Conservation (phyloP, 2,888 invertebrate genomes). For the Serrognathus titanus region DNA sequence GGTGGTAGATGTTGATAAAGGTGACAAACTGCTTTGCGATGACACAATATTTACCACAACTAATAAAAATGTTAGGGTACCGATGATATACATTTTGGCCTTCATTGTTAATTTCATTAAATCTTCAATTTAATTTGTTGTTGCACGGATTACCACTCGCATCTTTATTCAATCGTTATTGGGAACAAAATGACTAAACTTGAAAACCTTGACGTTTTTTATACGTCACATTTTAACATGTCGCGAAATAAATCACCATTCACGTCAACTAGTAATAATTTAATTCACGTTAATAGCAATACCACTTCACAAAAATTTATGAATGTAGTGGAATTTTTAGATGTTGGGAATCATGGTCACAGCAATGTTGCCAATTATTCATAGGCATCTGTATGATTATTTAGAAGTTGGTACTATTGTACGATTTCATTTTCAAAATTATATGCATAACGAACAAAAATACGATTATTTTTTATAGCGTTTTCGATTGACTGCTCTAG, state of each 20-base stretch:
- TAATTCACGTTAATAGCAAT: too few species aligned
- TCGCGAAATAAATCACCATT: not conserved
- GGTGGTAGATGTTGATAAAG: slow-evolving; percentile 9
- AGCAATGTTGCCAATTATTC: too few species aligned
- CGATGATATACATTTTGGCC: slow-evolving; percentile 20
- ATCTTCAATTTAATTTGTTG: slow-evolving; percentile 10
- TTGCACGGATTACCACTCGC: not conserved
- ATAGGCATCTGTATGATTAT: too few species aligned
- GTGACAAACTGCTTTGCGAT: slow-evolving; percentile 15
- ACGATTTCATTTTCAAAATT: too few species aligned
- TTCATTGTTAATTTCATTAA: slow-evolving; percentile 21
- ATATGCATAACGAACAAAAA: too few species aligned
- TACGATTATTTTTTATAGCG: too few species aligned
- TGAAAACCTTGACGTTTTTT: slow-evolving; percentile 16
- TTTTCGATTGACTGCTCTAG: too few species aligned
- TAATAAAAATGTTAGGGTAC: slow-evolving; percentile 17
- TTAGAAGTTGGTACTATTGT: too few species aligned
- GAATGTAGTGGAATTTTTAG: too few species aligned
- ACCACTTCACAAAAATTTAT: too few species aligned
- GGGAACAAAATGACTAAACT: slow-evolving; percentile 8
- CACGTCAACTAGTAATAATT: too few species aligned
- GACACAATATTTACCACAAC: slow-evolving; percentile 18
- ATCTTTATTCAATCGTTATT: slow-evolving; percentile 10
- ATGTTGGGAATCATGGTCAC: too few species aligned
- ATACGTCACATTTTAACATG: not conserved